A percentile compares a stretch with the other conserved stretches of the same genome.
Evolutionary conservation across 2,113 vertebrate genomes (phyloP).

Genomic region (Periophthalmodon schlosseri): DNA sequence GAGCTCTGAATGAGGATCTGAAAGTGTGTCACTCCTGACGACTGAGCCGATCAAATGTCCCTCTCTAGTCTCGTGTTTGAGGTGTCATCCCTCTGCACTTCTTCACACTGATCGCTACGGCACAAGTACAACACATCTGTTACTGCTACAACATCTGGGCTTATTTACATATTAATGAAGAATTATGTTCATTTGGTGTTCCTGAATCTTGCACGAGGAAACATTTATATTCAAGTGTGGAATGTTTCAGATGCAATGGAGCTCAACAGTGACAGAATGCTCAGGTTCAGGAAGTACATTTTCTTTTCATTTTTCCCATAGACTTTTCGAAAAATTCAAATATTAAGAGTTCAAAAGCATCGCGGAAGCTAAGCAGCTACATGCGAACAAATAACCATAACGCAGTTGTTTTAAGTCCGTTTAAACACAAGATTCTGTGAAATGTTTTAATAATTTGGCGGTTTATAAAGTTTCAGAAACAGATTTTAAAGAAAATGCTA

Average conservation of each 20-base stretch:
- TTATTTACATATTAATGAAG: constrained; percentile 81
- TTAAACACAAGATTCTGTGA: no score
- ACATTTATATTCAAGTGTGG: constrained; percentile 36
- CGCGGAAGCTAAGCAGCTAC: no score
- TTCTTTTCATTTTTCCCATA: no score
- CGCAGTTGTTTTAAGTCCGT: no score
- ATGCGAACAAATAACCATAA: no score
- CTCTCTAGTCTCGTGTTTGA: constrained; percentile 10
- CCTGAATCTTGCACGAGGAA: constrained; percentile 56
- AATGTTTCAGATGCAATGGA: constrained; percentile 19
- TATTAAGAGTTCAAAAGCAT: no score
- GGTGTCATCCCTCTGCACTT: constrained; percentile 36
- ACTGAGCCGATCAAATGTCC: constrained; percentile 8
- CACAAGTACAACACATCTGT: constrained; percentile 72
- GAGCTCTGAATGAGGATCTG: background rate
- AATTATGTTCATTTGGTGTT: constrained; percentile 77
- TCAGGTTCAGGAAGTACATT: no score
- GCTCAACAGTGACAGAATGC: no score
- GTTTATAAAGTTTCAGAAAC: no score
- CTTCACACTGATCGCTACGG: constrained; percentile 64
- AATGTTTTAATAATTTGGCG: no score
- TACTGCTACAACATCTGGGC: constrained; percentile 75
- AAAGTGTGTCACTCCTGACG: background rate
- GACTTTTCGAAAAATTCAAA: no score
- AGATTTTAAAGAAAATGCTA: no score